phyloP scores from a whole-genome alignment of 2,113 vertebrate species.

The Mesitornis unicolor region DNA sequence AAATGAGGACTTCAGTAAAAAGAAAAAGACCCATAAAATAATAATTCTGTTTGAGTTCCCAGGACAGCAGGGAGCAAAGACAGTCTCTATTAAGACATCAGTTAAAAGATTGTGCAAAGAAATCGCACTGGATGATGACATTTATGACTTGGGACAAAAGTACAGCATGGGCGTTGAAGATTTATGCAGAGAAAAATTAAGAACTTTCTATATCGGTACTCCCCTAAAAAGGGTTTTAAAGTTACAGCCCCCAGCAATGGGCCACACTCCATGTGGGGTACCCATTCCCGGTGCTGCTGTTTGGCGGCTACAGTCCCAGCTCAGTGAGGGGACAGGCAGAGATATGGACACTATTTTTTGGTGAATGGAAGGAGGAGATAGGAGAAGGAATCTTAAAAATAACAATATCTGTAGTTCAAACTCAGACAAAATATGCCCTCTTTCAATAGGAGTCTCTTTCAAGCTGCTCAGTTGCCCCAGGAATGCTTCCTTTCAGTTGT shows the following conservation, averaged over 20 bases:
- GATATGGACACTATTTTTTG: neutral
- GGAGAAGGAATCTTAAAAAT: neutral
- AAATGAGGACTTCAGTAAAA: neutral
- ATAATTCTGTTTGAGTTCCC: neutral
- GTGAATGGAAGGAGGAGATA: neutral
- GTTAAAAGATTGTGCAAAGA: neutral
- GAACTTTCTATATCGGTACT: neutral
- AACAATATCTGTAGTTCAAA: neutral
- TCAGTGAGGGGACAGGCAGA: neutral
- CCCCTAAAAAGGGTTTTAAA: neutral
- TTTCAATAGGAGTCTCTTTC: slow-evolving; percentile 25
- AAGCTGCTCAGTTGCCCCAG: slow-evolving; percentile 7
- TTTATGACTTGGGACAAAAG: neutral
- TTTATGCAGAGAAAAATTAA: neutral
- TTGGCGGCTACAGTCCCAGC: neutral
- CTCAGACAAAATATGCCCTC: neutral
- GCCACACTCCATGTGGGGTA: neutral
- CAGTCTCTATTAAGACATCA: neutral
- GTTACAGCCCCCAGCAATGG: neutral
- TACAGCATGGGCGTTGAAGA: neutral
- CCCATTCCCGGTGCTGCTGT: neutral
- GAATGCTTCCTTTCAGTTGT: slow-evolving; percentile 52
- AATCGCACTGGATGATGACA: neutral
- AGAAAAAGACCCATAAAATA: neutral
- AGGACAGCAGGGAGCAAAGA: neutral